Base-by-base conservation (phyloP, 2,888 invertebrate species). In the Sylvicola cinctus region DNA sequence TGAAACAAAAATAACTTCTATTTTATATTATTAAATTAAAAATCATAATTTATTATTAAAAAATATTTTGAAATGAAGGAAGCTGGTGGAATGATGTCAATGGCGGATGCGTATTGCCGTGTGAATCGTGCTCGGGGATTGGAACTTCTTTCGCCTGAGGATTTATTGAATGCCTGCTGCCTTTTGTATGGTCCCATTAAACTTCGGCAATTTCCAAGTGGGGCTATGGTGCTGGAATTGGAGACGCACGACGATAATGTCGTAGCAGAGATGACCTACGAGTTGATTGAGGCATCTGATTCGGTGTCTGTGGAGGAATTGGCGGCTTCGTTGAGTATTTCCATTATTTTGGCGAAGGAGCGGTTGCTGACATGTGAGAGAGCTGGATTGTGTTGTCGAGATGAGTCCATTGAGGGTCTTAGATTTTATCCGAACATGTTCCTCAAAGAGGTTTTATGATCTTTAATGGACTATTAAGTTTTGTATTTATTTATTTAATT, bases 51-150 rank as follows among this genome's bases (percentile, higher is more conserved):
- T n/a, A n/a, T n/a, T n/a, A n/a, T n/a, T n/a, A n/a, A n/a, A n/a
- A n/a, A n/a, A n/a, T 27, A 27, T 16, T 14, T 33, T 33, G 17
- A 33, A 37, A 43, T 43, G 16, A 41, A 81, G 78, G 83, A 88
- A 49, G 74, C 74, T 51, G 93, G 95, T 20, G 96, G 96, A 8
- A 87, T 95, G 68, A 91, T 96, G 87, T 78, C 88, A 0, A 59
- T 98, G 36, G 80, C 93, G 3, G 98, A 99, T 62, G 93, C 83
- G 1, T 98, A 88, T 64, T 96, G 96, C 58, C 68, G 96, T 44
- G 78, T 96, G 2, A 98, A 98, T 58, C 69, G 98, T 53, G 95
- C 96, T 1, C 68, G 98, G 50, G 96, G 96, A 3, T 63, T 96
- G 43, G 91, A 96, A 61, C 65, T 98, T 1, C 61, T 98, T 34